These are phyloP conservation scores for Gorsachius magnificus DNA, from an alignment of 2,797 vertebrate species.

Conservation along the genomic window DNA sequence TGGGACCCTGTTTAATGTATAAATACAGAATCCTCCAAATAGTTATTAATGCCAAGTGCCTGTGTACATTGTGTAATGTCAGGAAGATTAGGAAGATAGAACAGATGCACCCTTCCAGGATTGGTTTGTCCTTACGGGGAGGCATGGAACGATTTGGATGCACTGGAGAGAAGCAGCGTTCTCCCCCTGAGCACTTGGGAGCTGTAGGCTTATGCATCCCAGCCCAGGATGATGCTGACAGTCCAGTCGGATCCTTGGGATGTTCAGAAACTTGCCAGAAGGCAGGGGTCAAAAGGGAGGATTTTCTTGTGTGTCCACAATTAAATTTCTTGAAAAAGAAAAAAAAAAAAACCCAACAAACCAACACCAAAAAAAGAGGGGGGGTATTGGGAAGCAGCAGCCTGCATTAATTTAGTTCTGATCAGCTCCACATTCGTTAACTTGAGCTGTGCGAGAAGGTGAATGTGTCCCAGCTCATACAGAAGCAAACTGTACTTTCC, in stretches of 20 bases:
- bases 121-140: background rate
- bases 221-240: background rate
- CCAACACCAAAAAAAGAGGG: too few relatives aligned
- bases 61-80: accelerated
- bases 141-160: background rate
- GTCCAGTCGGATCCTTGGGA: background rate
- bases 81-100: background rate
- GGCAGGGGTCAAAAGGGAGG: background rate
- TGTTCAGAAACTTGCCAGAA: background rate
- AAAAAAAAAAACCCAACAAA: background rate
- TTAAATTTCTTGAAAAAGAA: background rate
- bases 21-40: background rate
- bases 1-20: background rate
- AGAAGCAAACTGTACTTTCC: constrained; percentile 34
- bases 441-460: constrained; percentile 5
- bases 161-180: background rate
- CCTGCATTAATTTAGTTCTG: background rate
- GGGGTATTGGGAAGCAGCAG: background rate
- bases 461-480: background rate
- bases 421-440: background rate
- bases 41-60: background rate
- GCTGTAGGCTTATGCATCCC: background rate
- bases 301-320: background rate
- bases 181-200: background rate
- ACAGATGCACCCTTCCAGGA: background rate